These are phyloP conservation scores for Phymatocera aterrima DNA, from an alignment of 2,888 invertebrate species.

Conservation along the genomic window DNA sequence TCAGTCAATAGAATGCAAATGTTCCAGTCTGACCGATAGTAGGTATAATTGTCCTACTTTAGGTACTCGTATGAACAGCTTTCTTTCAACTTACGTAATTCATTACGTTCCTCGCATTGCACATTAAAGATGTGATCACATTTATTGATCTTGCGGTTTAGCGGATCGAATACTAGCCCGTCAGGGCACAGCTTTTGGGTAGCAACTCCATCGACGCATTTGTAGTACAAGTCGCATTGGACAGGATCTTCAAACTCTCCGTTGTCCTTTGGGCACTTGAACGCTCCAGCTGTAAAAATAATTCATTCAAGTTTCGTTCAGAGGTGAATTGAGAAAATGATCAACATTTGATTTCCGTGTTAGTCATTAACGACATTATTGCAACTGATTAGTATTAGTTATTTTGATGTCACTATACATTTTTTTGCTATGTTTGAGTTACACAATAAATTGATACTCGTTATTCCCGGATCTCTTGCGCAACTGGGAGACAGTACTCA, in stretches of 20 bases:
- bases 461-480: conserved; percentile 56
- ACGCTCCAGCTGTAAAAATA: conserved; percentile 75
- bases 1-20: not conserved
- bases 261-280: conserved; percentile 88
- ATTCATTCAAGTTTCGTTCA: conserved; percentile 51
- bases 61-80: not conserved
- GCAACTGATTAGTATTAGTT: not conserved
- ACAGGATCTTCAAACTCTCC: conserved; percentile 87
- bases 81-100: conserved; percentile 87
- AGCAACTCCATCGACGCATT: conserved; percentile 84
- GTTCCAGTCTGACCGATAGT: not conserved
- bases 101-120: conserved; percentile 91
- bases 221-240: conserved; percentile 93
- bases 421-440: not conserved
- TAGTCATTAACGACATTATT: not conserved
- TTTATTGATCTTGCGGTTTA: conserved; percentile 91
- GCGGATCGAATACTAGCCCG: conserved; percentile 91
- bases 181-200: conserved; percentile 90
- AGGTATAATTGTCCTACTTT: not conserved
- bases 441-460: conserved; percentile 8
- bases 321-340: not conserved
- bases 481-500: conserved; percentile 65
- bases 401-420: not conserved
- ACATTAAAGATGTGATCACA: conserved; percentile 96
- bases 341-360: not conserved